Base-by-base conservation (phyloP, 2,888 invertebrate genomes). In the Holacanthella duospinosa region DNA sequence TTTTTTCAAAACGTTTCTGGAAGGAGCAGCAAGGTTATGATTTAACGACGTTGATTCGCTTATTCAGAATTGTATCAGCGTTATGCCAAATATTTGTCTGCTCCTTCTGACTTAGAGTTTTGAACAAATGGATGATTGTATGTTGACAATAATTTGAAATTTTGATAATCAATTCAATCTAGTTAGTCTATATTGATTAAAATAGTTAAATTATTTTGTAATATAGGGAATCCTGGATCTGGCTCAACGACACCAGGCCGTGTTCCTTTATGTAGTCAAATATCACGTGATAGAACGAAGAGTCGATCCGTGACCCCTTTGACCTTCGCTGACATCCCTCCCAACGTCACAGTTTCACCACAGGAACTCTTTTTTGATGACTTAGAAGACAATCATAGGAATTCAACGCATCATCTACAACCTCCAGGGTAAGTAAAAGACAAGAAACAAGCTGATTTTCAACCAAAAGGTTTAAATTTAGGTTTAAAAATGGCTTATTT, bases 341-440 rank as follows among this genome's bases (percentile, higher is more conserved):
- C 73, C 3, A 73, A 66, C 62, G 69, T 71, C 16, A 71, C 71
- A 24, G 69, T 71, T 61, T 71, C 73, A 55, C 70, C 73, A 36
- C 73, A 73, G 63, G 73, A 73, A 68, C 60, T 73, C 59, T 73
- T 73, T 64, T 73, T 73, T 67, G 73, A 73, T 62, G 73, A 73
- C 62, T 64, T 69, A 36, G 73, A 73, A 62, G 73, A 71, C 66
- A 73, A 69, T 69, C 69, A 68, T 60, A 64, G 71, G 59, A 73
- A 71, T 60, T 73, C 73, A 56, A 66, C 71, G 59, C 72, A 73
- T 65, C 72, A 71, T 66, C 68, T 71, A 48, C 73, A 73, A 60
- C 73, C 73, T 60, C 71, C 71, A 36, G 73, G 73, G 70, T 70
- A 68, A 43, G 43, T 16, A 29, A 25, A 12, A 26, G 16, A 29